phyloP scores from a whole-genome alignment of 2,113 vertebrate genomes.

The Pteruthius melanotis region DNA sequence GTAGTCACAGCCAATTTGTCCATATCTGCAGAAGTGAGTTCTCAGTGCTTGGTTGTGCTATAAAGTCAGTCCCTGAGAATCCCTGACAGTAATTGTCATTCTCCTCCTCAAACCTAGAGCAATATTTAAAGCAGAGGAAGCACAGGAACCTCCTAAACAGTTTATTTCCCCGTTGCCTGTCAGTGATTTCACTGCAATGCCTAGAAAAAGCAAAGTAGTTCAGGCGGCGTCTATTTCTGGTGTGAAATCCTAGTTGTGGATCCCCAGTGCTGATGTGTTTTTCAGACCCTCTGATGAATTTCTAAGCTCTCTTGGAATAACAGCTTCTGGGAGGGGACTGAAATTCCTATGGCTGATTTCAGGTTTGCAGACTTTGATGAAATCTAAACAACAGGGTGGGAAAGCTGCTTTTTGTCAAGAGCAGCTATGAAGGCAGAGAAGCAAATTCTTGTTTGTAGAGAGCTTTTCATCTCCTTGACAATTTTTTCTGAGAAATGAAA shows the following conservation, averaged over 20 bases:
- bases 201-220: conserved; percentile 45
- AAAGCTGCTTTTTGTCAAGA: conserved; percentile 21
- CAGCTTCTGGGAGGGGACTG: background rate
- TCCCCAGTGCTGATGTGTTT: conserved; percentile 42
- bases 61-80: background rate
- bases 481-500: background rate
- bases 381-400: background rate
- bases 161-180: background rate
- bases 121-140: background rate
- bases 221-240: conserved; percentile 34
- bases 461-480: background rate
- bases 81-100: background rate
- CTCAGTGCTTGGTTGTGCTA: background rate
- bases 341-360: background rate
- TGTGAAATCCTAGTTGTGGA: conserved; percentile 37
- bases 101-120: conserved; percentile 5
- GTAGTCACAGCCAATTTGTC: conserved; percentile 31
- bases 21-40: background rate
- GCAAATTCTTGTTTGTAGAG: background rate
- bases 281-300: conserved; percentile 41
- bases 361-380: background rate
- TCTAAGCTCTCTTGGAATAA: conserved; percentile 15
- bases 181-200: conserved; percentile 27
- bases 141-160: background rate
- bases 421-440: background rate